Conservation (phyloP, 2,797 vertebrate species). For the Trachops cirrhosus region DNA sequence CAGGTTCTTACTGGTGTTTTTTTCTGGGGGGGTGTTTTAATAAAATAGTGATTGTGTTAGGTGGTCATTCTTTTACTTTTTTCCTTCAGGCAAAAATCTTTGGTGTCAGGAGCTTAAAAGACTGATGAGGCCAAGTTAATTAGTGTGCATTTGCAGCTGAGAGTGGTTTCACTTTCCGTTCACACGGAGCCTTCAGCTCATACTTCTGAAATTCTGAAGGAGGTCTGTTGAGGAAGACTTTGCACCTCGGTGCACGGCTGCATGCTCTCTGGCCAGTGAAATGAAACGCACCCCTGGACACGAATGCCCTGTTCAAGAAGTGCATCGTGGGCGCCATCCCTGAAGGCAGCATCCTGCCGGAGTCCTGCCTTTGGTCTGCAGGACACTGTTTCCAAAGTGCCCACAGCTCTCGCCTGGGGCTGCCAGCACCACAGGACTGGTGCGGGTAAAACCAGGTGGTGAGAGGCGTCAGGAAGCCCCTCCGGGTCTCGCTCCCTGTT, state of each 20-base stretch:
- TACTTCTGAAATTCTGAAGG: neutral
- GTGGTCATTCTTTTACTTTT: neutral
- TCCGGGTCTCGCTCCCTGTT: neutral
- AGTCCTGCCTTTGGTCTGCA: neutral
- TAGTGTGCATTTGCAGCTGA: neutral
- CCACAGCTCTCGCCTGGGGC: neutral
- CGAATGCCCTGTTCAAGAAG: neutral
- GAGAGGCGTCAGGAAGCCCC: no score
- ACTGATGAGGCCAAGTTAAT: neutral
- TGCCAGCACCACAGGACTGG: accelerated
- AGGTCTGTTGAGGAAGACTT: neutral
- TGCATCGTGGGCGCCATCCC: neutral
- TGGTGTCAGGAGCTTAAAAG: neutral
- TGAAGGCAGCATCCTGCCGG: neutral
- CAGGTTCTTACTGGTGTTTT: neutral
- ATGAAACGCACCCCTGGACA: neutral
- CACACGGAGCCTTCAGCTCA: neutral
- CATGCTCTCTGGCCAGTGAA: neutral
- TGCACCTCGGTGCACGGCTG: neutral
- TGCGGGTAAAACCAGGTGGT: accelerated
- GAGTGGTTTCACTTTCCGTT: neutral
- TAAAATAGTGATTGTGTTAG: neutral
- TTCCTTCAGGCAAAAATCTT: neutral
- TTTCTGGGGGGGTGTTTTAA: neutral
- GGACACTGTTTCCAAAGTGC: neutral